These are phyloP conservation scores for Apis dorsata DNA, from an alignment of 1,140 invertebrate genomes.

Conservation along the genomic window DNA sequence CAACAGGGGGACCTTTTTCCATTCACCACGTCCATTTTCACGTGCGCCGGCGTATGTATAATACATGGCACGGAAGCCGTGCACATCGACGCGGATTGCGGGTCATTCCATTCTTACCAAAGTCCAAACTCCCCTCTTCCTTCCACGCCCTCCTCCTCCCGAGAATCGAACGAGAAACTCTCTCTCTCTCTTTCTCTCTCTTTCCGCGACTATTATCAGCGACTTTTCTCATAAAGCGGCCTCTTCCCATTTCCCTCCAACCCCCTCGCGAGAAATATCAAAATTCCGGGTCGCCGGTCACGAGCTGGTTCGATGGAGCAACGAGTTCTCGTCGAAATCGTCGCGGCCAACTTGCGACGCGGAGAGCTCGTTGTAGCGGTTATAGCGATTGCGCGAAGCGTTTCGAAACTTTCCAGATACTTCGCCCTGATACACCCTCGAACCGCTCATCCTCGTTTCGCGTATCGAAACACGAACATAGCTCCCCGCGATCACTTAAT, in stretches of 20 bases:
- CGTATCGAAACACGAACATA: too few species aligned
- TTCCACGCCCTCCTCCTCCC: background rate
- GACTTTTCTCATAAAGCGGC: constrained; percentile 36
- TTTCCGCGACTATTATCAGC: constrained; percentile 20
- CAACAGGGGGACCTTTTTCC: background rate
- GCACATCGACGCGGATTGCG: constrained; percentile 39
- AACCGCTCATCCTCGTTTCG: background rate
- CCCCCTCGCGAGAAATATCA: constrained; percentile 16
- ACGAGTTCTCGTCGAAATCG: constrained; percentile 2
- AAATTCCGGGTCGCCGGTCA: background rate
- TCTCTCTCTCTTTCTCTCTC: too few species aligned
- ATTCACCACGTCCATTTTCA: constrained; percentile 34
- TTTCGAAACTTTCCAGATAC: background rate
- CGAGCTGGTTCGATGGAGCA: background rate
- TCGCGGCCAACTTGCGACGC: background rate
- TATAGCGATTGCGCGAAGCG: background rate
- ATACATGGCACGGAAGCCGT: constrained; percentile 23
- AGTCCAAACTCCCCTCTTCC: background rate
- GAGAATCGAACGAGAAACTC: background rate
- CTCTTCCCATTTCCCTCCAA: background rate
- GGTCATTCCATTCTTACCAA: constrained; percentile 46
- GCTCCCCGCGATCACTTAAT: too few species aligned
- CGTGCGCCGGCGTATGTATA: constrained; percentile 22
- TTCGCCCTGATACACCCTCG: background rate
- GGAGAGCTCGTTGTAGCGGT: background rate